Evolutionary conservation across 2,888 invertebrate genomes (phyloP), one percentile per base, ranked within the genome.

Genomic region (Ormyrus labotus): DNA sequence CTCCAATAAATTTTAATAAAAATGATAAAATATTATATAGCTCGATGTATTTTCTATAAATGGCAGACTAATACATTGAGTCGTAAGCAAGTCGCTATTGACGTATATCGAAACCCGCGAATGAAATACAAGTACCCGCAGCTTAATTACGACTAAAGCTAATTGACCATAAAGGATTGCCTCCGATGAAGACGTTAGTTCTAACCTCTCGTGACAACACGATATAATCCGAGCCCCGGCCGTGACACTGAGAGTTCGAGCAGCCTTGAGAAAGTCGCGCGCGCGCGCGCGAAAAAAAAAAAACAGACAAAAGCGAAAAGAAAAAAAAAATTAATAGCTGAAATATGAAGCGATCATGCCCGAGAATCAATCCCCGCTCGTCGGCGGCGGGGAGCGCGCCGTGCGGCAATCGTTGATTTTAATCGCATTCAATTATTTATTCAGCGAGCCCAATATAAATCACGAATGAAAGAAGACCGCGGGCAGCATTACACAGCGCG

Each of bases 391-490:
- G 10, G 51, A 13, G 50, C 6, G 65, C n/a, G 50, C 7, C 45
- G 58, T 45, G 53, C n/a, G 45, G 79, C 74, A 70, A 75, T 64
- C 65, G 19, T 58, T 51, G 76, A 81, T 73, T 77, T 72, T 81
- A 77, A 81, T 81, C 81, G 81, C 72, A 64, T 70, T 81, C 81
- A 77, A 81, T 81, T 81, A 81, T 81, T 77, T 81, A 81, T 77
- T 77, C 77, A 70, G 68, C 71, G 53, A 57, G 58, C 48, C 53
- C 73, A 72, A 81, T 81, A 73, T 81, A 81, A 77, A 77, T 81
- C 77, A 73, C 58, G 64, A 57, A 45, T 64, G 63, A 73, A 58
- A 77, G 70, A 74, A 58, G 50, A 72, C 72, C 77, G 72, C 72
- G 50, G 73, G 72, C 73, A 58, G 47, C 77, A 73, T 77, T 81